Base-by-base conservation (phyloP, 2,113 vertebrate genomes). In the Sakesphorus luctuosus region DNA sequence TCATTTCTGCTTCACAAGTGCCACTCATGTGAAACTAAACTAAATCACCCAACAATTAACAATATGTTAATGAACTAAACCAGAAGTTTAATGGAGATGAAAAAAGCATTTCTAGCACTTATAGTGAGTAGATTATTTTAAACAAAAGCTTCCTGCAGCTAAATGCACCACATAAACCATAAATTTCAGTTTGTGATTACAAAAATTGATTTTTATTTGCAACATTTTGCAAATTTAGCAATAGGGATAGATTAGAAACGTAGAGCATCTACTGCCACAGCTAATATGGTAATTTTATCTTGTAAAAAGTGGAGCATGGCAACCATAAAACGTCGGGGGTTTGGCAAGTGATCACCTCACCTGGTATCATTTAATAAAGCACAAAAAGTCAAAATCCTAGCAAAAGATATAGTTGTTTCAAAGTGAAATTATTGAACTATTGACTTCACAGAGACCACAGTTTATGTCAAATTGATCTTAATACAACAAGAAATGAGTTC, bases 31-130 rank as follows among this genome's bases (percentile, higher is more conserved):
- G 81, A 66, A 97, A 92, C 56, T 55, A 58, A 88, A 94, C 49
- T 90, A 96, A 95, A 95, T 96, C 78, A 83, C 72, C 88, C 62
- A 90, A 72, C 77, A 89, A 91, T 91, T 96, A 93, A 47, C 82
- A 96, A 92, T 80, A 76, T 77, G 52, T 55, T 95, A 96, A 94
- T 93, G 13, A 91, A 76, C 40, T 89, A 94, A 97, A 38, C 13
- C 84, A 96, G 68, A 94, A 95, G 38, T 61, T 95, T 92, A 93
- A 92, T 87, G 79, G 76, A 78, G 69, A 80, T 8, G 1, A 25
- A 83, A 66, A 90, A 68, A 84, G 4, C 13, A 4, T 83, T 85
- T 91, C 46, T 74, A 88, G 20, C 61, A 49, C 29, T 79, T 74
- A 56, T 24, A 73, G 19, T 1, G 11, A 86, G 52, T 9, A 53